Base-by-base conservation (phyloP, 2,797 vertebrate species). In the Bryconaethiops microstoma region DNA sequence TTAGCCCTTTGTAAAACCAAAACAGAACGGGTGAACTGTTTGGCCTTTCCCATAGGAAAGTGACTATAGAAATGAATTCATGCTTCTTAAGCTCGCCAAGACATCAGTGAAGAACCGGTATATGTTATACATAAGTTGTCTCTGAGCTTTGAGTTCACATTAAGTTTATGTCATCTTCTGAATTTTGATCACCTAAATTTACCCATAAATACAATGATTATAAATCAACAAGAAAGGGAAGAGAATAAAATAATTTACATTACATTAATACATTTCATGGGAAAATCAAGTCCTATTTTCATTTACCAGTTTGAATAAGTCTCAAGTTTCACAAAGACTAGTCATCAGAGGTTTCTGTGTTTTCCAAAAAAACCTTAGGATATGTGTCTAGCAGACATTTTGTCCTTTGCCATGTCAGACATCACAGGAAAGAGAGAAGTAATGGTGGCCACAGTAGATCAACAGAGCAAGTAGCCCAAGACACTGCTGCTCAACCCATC, bases 401-500 rank as follows among this genome's bases (percentile, higher is more conserved):
- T 70, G 57, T 59, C 62, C 35, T 82, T 77, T 68, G 50, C 45
- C 45, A 35, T 77, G 50, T 64, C 25, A 64, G 48, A 75, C 77
- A 72, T 83, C 60, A 85, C 52, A 82, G 54, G 79, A 63, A 54
- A 85, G 81, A 79, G 81, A 79, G 82, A 89, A 85, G 79, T 90
- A 80, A 88, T 79, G 69, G 79, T 80, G 83, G 78, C 80, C 74
- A 80, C 16, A 14, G 70, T 81, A 86, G 78, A 77, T 89, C 80
- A 87, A 82, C 67, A 79, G 54, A 57, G 64, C 64, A 25, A 85
- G 74, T 86, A 83, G 82, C 80, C 77, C 74, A 85, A 84, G 79
- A 81, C 82, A 78, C 79, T 81, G 86, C 86, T 85, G 84, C 84
- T 76, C 50, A 67, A 84, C 80, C 87, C 83, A 78, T 85, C 83